These are phyloP conservation scores for Pantala flavescens DNA, from an alignment of 1,140 invertebrate species.

Conservation along the genomic window DNA sequence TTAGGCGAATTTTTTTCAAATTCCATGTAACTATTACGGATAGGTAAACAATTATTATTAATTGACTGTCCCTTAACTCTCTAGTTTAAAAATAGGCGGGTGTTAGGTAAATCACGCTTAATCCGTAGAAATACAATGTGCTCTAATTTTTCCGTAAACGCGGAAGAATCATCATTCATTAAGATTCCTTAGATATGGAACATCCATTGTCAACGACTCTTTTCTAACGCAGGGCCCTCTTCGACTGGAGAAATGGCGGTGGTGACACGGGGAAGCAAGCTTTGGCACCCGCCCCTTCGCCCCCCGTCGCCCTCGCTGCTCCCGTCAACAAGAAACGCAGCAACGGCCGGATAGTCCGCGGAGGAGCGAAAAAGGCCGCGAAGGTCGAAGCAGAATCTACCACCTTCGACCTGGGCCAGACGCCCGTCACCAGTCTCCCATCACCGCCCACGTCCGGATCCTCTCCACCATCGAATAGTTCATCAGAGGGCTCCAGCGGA, in stretches of 20 bases:
- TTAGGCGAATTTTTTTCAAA: no score
- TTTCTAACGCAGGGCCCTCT: conserved; percentile 38
- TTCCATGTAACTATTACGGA: no score
- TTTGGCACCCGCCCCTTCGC: conserved; percentile 31
- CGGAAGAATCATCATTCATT: no score
- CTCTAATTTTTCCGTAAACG: no score
- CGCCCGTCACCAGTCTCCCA: conserved; percentile 33
- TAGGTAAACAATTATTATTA: no score
- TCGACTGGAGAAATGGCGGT: conserved; percentile 32
- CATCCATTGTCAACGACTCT: not conserved
- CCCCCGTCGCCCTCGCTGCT: conserved; percentile 26
- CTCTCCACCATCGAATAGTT: conserved; percentile 36
- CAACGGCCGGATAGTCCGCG: conserved; percentile 37
- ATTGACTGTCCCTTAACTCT: no score
- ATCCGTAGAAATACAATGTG: no score
- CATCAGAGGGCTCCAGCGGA: not conserved
- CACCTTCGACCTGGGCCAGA: conserved; percentile 32
- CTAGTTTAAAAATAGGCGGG: no score
- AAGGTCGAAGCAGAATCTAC: conserved; percentile 29
- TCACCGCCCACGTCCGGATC: conserved; percentile 38
- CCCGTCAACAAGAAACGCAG: conserved; percentile 35
- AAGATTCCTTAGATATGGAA: no score
- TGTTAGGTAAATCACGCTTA: no score
- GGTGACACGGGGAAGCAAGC: conserved; percentile 29
- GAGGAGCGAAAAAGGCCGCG: conserved; percentile 31